A percentile compares a stretch with the other conserved stretches of the same genome.
These are phyloP conservation scores for Taxidea taxus DNA, from an alignment of 2,113 vertebrate genomes.

Conservation along the genomic window DNA sequence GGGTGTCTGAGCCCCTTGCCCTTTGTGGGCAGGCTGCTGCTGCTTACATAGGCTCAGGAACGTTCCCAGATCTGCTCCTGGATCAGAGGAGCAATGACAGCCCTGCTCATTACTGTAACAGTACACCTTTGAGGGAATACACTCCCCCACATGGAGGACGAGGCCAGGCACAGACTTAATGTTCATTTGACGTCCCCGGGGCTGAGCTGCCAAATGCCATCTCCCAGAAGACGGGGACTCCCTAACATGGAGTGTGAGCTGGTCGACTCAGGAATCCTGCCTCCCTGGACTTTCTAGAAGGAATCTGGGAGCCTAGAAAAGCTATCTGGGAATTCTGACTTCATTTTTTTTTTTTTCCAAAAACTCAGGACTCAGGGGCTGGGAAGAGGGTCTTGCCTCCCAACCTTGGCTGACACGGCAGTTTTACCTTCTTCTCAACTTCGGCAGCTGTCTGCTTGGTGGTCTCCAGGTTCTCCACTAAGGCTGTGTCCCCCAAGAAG, in stretches of 20 bases:
- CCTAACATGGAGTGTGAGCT: neutral
- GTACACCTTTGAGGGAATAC: neutral
- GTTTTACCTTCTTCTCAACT: constrained; percentile 91
- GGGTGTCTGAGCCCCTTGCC: neutral
- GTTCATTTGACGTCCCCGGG: accelerated
- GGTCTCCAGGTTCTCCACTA: constrained; percentile 95
- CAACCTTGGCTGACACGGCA: neutral
- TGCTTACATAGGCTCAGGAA: neutral
- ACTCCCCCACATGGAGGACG: neutral
- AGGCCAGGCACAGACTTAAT: neutral
- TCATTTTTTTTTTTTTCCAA: neutral
- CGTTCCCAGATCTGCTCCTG: neutral
- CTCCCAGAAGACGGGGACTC: neutral
- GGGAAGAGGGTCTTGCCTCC: neutral
- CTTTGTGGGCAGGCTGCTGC: neutral
- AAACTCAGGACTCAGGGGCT: neutral
- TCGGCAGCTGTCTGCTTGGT: constrained; percentile 94
- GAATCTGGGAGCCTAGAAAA: neutral
- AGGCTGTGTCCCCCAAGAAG: constrained; percentile 92
- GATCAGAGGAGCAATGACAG: neutral
- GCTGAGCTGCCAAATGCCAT: neutral
- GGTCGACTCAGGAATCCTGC: neutral
- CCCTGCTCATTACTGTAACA: neutral
- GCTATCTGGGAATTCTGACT: neutral
- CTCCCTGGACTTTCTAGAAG: neutral